A percentile compares a stretch with the other conserved stretches of the same genome.
phyloP scores from a whole-genome alignment of 2,797 vertebrate genomes.

The Brachyrhaphis roseni region DNA sequence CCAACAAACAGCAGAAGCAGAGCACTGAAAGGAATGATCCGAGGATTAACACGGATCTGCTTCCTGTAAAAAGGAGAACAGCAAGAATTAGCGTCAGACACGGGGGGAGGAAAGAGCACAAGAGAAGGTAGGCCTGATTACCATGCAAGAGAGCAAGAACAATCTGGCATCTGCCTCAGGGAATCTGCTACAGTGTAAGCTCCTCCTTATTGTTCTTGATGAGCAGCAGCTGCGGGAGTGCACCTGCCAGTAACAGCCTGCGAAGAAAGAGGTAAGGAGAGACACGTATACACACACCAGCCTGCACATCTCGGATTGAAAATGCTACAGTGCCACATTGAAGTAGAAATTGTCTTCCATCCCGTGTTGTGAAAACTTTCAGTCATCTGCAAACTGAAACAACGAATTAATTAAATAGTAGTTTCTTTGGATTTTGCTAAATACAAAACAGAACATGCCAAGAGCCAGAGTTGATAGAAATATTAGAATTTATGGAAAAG shows the following conservation, averaged over 20 bases:
- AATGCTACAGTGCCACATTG: constrained; percentile 3
- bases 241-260: background rate
- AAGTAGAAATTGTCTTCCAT: background rate
- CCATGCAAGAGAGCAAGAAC: background rate
- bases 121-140: background rate
- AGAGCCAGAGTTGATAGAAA: background rate
- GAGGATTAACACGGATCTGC: background rate
- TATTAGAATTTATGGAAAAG: constrained; percentile 6
- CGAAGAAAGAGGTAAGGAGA: background rate
- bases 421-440: constrained; percentile 1
- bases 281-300: background rate
- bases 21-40: background rate
- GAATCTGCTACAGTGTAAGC: background rate
- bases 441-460: constrained; percentile 6
- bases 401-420: constrained; percentile 12
- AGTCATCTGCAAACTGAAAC: background rate
- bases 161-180: background rate
- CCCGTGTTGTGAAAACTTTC: background rate
- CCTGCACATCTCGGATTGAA: background rate
- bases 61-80: background rate
- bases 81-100: background rate
- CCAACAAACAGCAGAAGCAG: background rate
- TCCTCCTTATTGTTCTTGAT: constrained; percentile 3
- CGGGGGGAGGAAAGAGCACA: background rate
- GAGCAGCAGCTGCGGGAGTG: background rate